These are phyloP conservation scores for Puntigrus tetrazona DNA, from an alignment of 2,113 vertebrate genomes.

Conservation along the genomic window DNA sequence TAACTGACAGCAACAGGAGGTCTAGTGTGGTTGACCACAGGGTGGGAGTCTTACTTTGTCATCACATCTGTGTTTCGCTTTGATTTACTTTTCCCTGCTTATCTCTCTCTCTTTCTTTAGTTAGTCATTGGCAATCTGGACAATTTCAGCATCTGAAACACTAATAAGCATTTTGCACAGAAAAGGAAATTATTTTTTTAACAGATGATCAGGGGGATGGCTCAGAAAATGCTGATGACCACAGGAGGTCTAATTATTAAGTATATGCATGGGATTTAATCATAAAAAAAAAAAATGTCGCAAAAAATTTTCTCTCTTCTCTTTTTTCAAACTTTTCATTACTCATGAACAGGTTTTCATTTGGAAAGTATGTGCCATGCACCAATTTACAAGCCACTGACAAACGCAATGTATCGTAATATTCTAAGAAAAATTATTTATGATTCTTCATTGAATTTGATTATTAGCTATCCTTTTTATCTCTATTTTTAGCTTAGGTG, in stretches of 20 bases:
- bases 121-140: conserved; percentile 52
- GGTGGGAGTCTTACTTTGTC: conserved; percentile 42
- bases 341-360: not conserved
- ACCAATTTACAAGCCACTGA: not conserved
- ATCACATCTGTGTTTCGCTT: conserved; percentile 26
- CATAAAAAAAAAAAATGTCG: not conserved
- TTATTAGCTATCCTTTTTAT: not conserved
- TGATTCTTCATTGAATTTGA: not conserved
- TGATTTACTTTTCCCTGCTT: conserved; percentile 41
- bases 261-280: not conserved
- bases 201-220: not conserved
- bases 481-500: not conserved
- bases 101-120: not conserved
- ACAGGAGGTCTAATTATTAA: not conserved
- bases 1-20: not conserved
- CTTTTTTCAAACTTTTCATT: not conserved
- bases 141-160: conserved; percentile 43
- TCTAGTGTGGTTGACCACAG: conserved; percentile 16
- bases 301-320: not conserved
- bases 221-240: not conserved
- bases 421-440: not conserved
- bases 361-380: not conserved
- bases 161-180: not conserved
- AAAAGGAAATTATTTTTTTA: not conserved
- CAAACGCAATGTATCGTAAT: not conserved